A percentile compares a stretch with the other conserved stretches of the same genome.
Evolutionary conservation across 1,140 invertebrate species (phyloP).

Genomic region (Cylas formicarius): DNA sequence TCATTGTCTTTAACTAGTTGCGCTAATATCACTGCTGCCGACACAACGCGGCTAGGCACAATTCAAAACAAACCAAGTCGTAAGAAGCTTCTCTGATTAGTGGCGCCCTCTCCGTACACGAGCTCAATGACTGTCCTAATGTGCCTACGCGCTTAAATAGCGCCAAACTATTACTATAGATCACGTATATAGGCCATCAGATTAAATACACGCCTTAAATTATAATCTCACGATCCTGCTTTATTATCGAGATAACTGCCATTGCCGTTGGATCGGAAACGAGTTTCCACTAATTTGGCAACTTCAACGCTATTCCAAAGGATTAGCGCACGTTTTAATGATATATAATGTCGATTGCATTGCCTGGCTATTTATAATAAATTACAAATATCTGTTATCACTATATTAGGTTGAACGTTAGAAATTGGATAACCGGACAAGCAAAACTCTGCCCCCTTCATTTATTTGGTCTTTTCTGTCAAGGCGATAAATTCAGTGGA

Average conservation of each 20-base stretch:
- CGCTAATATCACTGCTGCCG: neutral
- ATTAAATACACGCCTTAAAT: neutral
- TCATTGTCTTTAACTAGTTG: neutral
- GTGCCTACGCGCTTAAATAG: slow-evolving; percentile 2
- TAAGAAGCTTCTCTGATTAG: slow-evolving; percentile 3
- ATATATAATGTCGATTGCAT: neutral
- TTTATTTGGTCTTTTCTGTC: too few species aligned
- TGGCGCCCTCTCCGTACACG: neutral
- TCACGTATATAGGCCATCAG: slow-evolving; percentile 3
- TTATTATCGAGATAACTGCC: neutral
- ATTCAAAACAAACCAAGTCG: neutral
- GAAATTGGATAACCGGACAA: too few species aligned
- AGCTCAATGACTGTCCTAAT: slow-evolving; percentile 3
- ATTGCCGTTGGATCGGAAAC: too few species aligned
- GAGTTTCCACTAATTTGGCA: too few species aligned
- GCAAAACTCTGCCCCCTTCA: too few species aligned
- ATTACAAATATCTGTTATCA: neutral
- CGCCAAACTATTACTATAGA: slow-evolving; percentile 4
- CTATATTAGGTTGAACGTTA: too few species aligned
- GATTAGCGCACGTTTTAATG: neutral
- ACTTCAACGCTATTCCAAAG: too few species aligned
- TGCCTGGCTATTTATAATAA: neutral
- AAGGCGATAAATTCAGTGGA: too few species aligned
- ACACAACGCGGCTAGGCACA: neutral
- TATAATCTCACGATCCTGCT: neutral